Conservation (phyloP, 2,797 vertebrate species). For the Arrhamphus sclerolepis region DNA sequence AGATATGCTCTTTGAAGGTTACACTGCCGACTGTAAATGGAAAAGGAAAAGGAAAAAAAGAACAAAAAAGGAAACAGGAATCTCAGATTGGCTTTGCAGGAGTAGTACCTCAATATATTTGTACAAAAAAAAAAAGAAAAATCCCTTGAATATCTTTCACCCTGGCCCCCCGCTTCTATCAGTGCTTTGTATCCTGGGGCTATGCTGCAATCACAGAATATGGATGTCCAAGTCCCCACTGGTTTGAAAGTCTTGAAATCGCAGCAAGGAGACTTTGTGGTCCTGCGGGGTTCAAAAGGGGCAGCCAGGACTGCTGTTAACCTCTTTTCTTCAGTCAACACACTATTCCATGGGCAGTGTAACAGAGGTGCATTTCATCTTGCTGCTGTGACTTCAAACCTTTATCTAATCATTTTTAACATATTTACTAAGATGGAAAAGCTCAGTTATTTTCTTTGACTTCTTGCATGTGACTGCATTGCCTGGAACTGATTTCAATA, state of each 20-base stretch:
- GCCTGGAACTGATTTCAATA: too few relatives aligned
- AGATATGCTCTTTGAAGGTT: constrained; percentile 57
- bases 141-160: constrained; percentile 58
- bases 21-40: constrained; percentile 22
- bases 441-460: not conserved
- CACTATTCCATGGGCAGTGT: constrained; percentile 4
- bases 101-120: constrained; percentile 46
- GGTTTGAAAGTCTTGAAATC: constrained; percentile 44
- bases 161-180: constrained; percentile 33
- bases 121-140: too few relatives aligned
- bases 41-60: not conserved
- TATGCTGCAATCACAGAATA: constrained; percentile 47
- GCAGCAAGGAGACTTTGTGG: constrained; percentile 47
- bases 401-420: not conserved
- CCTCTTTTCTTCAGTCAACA: constrained; percentile 34
- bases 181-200: constrained; percentile 53
- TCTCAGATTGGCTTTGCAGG: constrained; percentile 44
- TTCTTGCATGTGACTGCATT: too few relatives aligned
- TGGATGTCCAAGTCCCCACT: constrained; percentile 56
- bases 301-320: constrained; percentile 29
- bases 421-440: not conserved
- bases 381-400: constrained; percentile 26
- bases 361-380: constrained; percentile 7
- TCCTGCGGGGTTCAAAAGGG: constrained; percentile 60
- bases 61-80: constrained; percentile 25